phyloP scores from a whole-genome alignment of 2,797 vertebrate species.

The Xyrichtys novacula region DNA sequence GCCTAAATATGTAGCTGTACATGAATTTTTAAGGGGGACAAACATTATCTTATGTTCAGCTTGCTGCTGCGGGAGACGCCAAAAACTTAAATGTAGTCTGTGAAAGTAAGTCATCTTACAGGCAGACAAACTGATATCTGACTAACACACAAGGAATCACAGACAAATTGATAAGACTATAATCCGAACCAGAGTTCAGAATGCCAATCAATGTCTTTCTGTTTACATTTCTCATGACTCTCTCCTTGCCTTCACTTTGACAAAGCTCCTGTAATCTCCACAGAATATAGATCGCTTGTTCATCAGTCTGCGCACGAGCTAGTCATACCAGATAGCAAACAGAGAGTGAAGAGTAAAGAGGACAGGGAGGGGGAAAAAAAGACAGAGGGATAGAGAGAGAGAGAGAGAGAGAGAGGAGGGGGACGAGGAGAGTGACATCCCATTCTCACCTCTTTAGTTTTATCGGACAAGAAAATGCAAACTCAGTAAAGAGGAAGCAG shows the following conservation, averaged over 20 bases:
- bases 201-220: constrained; percentile 65
- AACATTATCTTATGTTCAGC: constrained; percentile 32
- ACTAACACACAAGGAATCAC: constrained; percentile 16
- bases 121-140: constrained; percentile 23
- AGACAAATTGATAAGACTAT: constrained; percentile 34
- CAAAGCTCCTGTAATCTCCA: constrained; percentile 62
- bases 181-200: constrained; percentile 56
- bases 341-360: constrained; percentile 43
- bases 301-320: constrained; percentile 67
- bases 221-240: constrained; percentile 69
- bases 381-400: constrained; percentile 18
- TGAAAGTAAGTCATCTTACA: constrained; percentile 30
- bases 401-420: constrained; percentile 16
- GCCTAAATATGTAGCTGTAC: constrained; percentile 32
- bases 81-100: constrained; percentile 13
- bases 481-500: constrained; percentile 20
- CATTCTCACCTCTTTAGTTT: constrained; percentile 57
- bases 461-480: constrained; percentile 48
- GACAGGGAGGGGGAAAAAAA: constrained; percentile 42
- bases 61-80: constrained; percentile 26
- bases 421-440: constrained; percentile 37
- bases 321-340: constrained; percentile 65
- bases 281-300: constrained; percentile 68
- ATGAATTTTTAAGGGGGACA: constrained; percentile 51
- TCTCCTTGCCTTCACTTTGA: constrained; percentile 63